phyloP scores from a whole-genome alignment of 30 jellyfish, hydroid and myxozoan genomes.

The Aurelia coerulea region DNA sequence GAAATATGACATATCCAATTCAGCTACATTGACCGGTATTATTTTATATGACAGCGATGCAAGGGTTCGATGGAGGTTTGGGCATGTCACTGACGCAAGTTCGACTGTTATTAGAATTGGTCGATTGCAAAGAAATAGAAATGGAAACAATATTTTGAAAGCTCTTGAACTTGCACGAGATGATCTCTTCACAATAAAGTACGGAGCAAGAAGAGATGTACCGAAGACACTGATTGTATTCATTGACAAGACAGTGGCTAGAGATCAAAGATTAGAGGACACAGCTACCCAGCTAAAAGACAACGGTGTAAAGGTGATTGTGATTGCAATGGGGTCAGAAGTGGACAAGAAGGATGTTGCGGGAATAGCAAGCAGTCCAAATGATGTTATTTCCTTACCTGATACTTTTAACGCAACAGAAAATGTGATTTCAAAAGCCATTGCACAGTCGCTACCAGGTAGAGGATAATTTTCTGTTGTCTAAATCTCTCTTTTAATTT shows the following conservation, averaged over 20 bases:
- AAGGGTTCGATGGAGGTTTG: slow-evolving; percentile 30
- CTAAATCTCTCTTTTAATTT: too few species aligned
- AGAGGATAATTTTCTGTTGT: neutral
- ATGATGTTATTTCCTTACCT: neutral
- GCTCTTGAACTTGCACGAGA: too few species aligned
- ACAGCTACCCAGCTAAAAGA: too few species aligned
- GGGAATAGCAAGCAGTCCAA: slow-evolving; percentile 18
- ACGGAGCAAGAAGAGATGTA: too few species aligned
- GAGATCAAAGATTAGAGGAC: too few species aligned
- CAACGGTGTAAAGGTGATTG: too few species aligned
- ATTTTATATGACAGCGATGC: slow-evolving; percentile 62
- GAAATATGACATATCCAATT: slow-evolving; percentile 47
- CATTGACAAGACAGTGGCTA: too few species aligned
- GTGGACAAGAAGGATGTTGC: neutral
- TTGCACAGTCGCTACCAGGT: slow-evolving; percentile 15
- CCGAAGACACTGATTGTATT: too few species aligned
- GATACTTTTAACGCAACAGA: neutral
- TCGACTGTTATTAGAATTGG: slow-evolving; percentile 35
- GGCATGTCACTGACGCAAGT: slow-evolving; percentile 25
- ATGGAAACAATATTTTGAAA: too few species aligned
- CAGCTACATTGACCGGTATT: slow-evolving; percentile 65
- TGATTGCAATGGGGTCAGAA: too few species aligned
- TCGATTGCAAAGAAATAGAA: neutral
- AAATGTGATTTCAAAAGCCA: neutral
- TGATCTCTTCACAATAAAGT: too few species aligned